Conservation (phyloP, 2,888 invertebrate genomes). For the Venustoraphidia nigricollis region DNA sequence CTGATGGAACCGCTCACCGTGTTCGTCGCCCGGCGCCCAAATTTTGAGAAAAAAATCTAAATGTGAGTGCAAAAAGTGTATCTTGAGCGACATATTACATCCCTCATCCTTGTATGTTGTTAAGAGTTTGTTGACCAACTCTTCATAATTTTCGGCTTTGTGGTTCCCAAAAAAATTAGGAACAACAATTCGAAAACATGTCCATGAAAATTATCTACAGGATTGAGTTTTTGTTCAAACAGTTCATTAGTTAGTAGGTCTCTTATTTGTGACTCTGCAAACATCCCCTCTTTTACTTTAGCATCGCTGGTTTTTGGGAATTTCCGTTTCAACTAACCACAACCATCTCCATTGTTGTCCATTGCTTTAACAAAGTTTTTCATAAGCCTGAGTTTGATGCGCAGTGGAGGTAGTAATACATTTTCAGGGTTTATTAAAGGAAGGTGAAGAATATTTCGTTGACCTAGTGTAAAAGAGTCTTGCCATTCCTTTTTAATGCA, state of each 20-base stretch:
- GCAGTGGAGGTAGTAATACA: constrained; percentile 6
- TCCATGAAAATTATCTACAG: constrained; percentile 8
- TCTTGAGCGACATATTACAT: constrained; percentile 17
- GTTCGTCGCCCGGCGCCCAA: constrained; percentile 18
- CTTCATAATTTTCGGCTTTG: constrained; percentile 7
- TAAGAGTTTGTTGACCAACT: constrained; percentile 8
- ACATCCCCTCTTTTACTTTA: constrained; percentile 9
- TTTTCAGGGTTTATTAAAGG: constrained; percentile 6
- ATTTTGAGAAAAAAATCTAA: constrained; percentile 19
- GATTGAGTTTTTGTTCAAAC: constrained; percentile 7
- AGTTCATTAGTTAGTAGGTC: constrained; percentile 7
- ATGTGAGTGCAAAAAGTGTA: too few relatives aligned
- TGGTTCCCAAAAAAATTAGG: constrained; percentile 10
- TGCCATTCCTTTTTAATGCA: too few relatives aligned
- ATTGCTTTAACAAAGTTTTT: constrained; percentile 8
- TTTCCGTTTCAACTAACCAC: constrained; percentile 6
- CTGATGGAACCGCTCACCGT: constrained; percentile 21
- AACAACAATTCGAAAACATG: constrained; percentile 3
- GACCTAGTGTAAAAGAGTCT: too few relatives aligned
- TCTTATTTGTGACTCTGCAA: constrained; percentile 8
- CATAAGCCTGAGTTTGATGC: constrained; percentile 8
- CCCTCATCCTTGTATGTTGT: constrained; percentile 7
- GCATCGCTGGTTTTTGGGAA: constrained; percentile 8
- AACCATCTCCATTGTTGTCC: constrained; percentile 4
- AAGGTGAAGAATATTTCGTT: constrained; percentile 4